Evolutionary conservation across 2,888 invertebrate species (phyloP), one percentile per base, ranked within the genome.

Genomic region (Lymantria dispar): DNA sequence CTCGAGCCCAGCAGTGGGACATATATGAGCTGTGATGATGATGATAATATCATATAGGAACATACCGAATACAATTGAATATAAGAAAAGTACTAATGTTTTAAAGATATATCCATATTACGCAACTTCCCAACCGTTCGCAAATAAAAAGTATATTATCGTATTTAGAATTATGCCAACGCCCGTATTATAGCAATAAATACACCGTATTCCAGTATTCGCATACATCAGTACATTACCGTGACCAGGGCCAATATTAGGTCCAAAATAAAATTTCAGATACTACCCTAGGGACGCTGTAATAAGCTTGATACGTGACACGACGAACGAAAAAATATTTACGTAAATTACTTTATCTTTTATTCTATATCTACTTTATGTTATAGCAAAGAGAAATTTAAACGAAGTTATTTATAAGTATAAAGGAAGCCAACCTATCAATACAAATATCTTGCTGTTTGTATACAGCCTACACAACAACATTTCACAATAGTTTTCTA

Each of bases 401-500:
- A 44, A 44, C 37, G 37, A 42, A 43, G 15, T 15, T 39, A 37
- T 51, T 47, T 43, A 13, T 11, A 43, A 12, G 8, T 33, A 33
- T 22, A 22, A 22, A 3, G 22, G 2, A 3, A 22, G 33, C 1
- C 41, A 41, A 57, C 45, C 40, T 43, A 53, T 45, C 40, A 15
- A 30, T 38, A 45, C 50, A 54, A 48, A 52, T 46, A 49, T 43
- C 42, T 45, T 41, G 11, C 14, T 31, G 42, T 41, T 52, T 41
- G 46, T 49, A 58, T 56, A 33, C 50, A 46, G 13, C 52, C 52
- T 43, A 57, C 54, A 51, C 43, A 53, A 54, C 47, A 47, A 33
- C 36, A 49, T 66, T 61, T 43, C 47, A 44, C 47, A 68, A 69
- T 43, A 52, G 55, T 63, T 60, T 57, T 56, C 63, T 56, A 50